These are phyloP conservation scores for Odontesthes bonariensis DNA, from an alignment of 2,113 vertebrate species.

Conservation along the genomic window DNA sequence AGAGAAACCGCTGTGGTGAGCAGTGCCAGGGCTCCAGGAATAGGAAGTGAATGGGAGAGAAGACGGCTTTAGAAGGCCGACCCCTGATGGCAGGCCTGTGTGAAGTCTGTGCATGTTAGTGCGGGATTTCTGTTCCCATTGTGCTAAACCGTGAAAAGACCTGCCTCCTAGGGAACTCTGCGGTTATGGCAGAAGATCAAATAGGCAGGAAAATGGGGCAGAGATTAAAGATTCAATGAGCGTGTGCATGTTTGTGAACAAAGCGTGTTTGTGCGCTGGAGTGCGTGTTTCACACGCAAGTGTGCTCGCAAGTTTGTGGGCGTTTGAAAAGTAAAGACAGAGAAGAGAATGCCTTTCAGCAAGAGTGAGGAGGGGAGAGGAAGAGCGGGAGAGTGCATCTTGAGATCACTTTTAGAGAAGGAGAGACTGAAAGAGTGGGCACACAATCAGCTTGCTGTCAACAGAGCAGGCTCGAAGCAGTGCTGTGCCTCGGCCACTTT, in stretches of 20 bases:
- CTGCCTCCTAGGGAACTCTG: constrained; percentile 72
- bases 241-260: constrained; percentile 61
- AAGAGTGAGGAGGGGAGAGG: constrained; percentile 41
- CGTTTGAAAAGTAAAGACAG: constrained; percentile 53
- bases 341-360: constrained; percentile 64
- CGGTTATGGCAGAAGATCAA: constrained; percentile 75
- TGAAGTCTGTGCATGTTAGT: constrained; percentile 37
- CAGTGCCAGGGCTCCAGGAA: neutral
- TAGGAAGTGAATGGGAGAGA: constrained; percentile 36
- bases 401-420: constrained; percentile 28
- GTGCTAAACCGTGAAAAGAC: constrained; percentile 74
- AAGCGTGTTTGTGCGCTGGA: constrained; percentile 46
- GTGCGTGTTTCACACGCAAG: constrained; percentile 37
- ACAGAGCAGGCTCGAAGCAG: constrained; percentile 11
- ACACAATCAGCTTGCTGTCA: constrained; percentile 6
- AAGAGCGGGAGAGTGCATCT: constrained; percentile 39
- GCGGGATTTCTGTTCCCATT: constrained; percentile 58
- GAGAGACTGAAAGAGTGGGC: constrained; percentile 9
- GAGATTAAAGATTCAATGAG: constrained; percentile 79
- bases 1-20: constrained; percentile 21
- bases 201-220: constrained; percentile 75
- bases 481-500: neutral
- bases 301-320: constrained; percentile 64
- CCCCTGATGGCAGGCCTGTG: constrained; percentile 39
- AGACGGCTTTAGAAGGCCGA: constrained; percentile 42